Evolutionary conservation across 2,113 vertebrate genomes (phyloP).

Genomic region (Cettia cetti): DNA sequence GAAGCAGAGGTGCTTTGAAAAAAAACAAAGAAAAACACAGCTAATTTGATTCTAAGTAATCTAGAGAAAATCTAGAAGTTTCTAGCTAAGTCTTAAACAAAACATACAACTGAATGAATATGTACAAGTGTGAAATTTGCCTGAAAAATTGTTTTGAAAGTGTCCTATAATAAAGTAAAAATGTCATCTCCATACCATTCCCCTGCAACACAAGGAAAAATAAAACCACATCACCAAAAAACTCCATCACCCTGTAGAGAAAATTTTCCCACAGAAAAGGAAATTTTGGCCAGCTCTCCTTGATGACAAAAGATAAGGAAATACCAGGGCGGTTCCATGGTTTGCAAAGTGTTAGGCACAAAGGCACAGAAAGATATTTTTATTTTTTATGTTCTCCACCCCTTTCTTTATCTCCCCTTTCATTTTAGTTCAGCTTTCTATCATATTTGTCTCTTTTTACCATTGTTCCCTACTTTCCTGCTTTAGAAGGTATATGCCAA

Average conservation of each 20-base stretch:
- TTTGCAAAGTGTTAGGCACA: conserved; percentile 1
- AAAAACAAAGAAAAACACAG: not conserved
- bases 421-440: not conserved
- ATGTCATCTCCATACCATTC: not conserved
- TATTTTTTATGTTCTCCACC: not conserved
- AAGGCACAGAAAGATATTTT: conserved; percentile 6
- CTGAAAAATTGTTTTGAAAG: not conserved
- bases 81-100: not conserved
- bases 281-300: conserved; percentile 5
- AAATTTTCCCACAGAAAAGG: conserved; percentile 37
- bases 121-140: not conserved
- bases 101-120: not conserved
- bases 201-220: not conserved
- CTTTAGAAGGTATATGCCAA: not conserved
- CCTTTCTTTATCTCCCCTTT: not conserved
- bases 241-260: not conserved
- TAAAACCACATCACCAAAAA: not conserved
- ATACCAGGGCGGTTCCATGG: not conserved
- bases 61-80: not conserved
- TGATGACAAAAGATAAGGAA: conserved; percentile 53
- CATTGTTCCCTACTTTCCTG: not conserved
- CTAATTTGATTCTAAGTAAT: not conserved
- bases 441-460: not conserved
- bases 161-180: not conserved
- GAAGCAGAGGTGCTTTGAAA: not conserved